Percentiles rank a stretch among this genome's conserved stretches.
These are phyloP conservation scores for Ageneiosus marmoratus DNA, from an alignment of 2,113 vertebrate species.

Conservation along the genomic window DNA sequence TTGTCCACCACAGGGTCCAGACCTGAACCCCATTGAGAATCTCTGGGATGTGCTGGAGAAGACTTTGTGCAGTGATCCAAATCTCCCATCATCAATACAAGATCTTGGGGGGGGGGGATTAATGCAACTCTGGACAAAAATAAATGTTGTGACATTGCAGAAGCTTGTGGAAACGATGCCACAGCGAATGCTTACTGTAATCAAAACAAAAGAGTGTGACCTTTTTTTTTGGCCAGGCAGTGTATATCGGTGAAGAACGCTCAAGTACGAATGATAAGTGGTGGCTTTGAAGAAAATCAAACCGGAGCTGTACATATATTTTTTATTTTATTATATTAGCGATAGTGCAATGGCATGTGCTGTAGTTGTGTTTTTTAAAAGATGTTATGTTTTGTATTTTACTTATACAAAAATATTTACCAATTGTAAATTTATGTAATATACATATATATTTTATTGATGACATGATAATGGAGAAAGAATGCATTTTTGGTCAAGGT, in stretches of 20 bases:
- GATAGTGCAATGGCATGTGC: slow-evolving; percentile 71
- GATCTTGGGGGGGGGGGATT: too few species aligned
- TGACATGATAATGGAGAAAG: slow-evolving; percentile 44
- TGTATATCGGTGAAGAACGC: slow-evolving; percentile 37
- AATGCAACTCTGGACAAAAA: too few species aligned
- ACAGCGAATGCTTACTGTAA: too few species aligned
- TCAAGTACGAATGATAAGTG: slow-evolving; percentile 49
- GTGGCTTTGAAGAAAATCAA: slow-evolving; percentile 45
- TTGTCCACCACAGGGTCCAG: too few species aligned
- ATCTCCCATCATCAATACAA: too few species aligned
- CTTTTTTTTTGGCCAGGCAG: too few species aligned
- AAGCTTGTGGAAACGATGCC: too few species aligned
- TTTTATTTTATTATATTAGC: slow-evolving; percentile 65
- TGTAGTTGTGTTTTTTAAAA: slow-evolving; percentile 65
- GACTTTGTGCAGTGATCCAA: too few species aligned
- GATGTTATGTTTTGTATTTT: slow-evolving; percentile 70
- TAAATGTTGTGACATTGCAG: too few species aligned
- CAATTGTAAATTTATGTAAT: slow-evolving; percentile 68
- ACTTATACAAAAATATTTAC: slow-evolving; percentile 65
- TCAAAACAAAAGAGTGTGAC: too few species aligned
- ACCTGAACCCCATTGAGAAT: too few species aligned
- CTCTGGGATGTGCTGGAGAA: too few species aligned
- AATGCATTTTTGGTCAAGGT: slow-evolving; percentile 7
- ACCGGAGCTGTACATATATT: slow-evolving; percentile 71
- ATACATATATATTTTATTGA: slow-evolving; percentile 59